Base-by-base conservation (phyloP, 64 coral and sea anemone genomes). In the Trachythela sp. region DNA sequence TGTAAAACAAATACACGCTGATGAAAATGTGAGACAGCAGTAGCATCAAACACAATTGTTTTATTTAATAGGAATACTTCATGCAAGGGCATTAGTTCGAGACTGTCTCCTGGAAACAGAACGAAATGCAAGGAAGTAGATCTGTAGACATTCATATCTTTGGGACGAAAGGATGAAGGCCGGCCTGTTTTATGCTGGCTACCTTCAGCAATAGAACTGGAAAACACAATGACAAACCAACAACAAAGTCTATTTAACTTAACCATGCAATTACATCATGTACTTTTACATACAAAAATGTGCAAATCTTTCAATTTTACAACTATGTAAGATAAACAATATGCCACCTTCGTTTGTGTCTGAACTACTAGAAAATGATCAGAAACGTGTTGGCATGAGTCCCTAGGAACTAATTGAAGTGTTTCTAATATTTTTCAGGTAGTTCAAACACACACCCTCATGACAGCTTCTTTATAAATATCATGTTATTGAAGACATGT, bases 101-200 rank as follows among this genome's bases (percentile, higher is more conserved):
- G 95, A 97, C 48, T 97, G 95, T 90, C 89, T 97, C 5, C 89
- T 97, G 26, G 95, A 97, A 85, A 97, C 95, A 42, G 95, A 97
- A 24, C 90, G 93, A 86, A 94, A 93, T 87, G 93, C 95, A 54
- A 84, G 95, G 39, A 93, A 97, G 38, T 97, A 83, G 64, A 60
- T 38, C 76, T 26, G 40, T 18, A 40, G 76, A 67, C 3, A 11
- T 17, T 37, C 9, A 89, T 1, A 89, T 22, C 5, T 17, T 35
- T 42, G 31, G 14, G 68, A 72, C 17, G 13, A 3, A 30, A 37
- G 33, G 32, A 80, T 80, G 31, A 17, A 34, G 17, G 9, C 13
- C 1, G 20, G 20, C 8, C 22, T 10, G 5, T 2, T 0, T 26
- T 27, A 26, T 64, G 42, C 4, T 45, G 42, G 42, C 42, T 45